Percentiles rank a stretch among this genome's conserved stretches.
phyloP scores from a whole-genome alignment of 2,888 invertebrate genomes.

The Aricia artaxerxes region DNA sequence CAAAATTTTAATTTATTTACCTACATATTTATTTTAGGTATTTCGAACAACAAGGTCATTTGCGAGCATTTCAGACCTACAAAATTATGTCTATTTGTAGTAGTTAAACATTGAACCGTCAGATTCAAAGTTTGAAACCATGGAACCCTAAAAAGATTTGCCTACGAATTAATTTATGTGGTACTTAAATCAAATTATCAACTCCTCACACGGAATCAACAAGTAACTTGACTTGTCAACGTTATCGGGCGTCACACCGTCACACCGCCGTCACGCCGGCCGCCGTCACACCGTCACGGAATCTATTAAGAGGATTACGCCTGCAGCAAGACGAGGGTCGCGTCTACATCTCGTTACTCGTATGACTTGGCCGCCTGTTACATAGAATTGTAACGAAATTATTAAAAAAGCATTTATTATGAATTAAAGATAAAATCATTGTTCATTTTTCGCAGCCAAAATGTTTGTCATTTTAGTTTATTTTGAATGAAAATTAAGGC shows the following conservation, averaged over 20 bases:
- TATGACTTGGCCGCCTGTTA: constrained; percentile 51
- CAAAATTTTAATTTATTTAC: too few species aligned
- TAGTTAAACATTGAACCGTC: too few species aligned
- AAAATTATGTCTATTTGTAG: too few species aligned
- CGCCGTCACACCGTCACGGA: constrained; percentile 60
- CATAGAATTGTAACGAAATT: constrained; percentile 49
- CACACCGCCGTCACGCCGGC: neutral
- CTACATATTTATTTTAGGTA: too few species aligned
- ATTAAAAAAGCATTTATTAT: neutral
- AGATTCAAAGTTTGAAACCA: too few species aligned
- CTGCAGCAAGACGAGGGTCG: constrained; percentile 73
- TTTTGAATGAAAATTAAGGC: too few species aligned
- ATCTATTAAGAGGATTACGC: constrained; percentile 80
- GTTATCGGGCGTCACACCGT: constrained; percentile 21
- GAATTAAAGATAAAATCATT: neutral
- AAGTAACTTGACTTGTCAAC: constrained; percentile 1
- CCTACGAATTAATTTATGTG: too few species aligned
- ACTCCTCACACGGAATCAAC: neutral
- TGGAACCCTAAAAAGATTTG: too few species aligned
- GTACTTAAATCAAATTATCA: neutral
- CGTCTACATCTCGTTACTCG: constrained; percentile 57
- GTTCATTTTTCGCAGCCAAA: too few species aligned
- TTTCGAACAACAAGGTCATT: too few species aligned
- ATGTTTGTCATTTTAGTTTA: too few species aligned
- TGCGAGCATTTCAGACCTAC: too few species aligned